Conservation (phyloP, 2,113 vertebrate genomes). For the Alligator sinensis region DNA sequence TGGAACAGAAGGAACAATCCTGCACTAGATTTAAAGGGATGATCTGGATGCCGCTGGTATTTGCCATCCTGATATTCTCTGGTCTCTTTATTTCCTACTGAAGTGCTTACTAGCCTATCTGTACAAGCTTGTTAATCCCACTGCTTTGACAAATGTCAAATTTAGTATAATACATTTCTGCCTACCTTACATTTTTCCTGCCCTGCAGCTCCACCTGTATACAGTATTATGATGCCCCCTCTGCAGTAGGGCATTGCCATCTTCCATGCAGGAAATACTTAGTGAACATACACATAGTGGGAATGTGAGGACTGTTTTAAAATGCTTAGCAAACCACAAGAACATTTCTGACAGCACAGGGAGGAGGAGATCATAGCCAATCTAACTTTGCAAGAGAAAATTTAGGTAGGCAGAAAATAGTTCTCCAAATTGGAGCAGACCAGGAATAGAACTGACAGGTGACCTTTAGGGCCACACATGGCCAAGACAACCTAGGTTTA, state of each 20-base stretch:
- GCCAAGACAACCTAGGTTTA: background rate
- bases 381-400: slow-evolving; percentile 68
- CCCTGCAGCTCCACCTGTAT: background rate
- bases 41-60: slow-evolving; percentile 10
- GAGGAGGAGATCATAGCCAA: slow-evolving; percentile 58
- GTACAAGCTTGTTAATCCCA: slow-evolving; percentile 22
- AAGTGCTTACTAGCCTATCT: slow-evolving; percentile 22
- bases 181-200: slow-evolving; percentile 44
- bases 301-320: slow-evolving; percentile 62
- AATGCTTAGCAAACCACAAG: slow-evolving; percentile 59
- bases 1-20: slow-evolving; percentile 22
- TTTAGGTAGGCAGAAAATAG: slow-evolving; percentile 52
- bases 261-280: slow-evolving; percentile 59
- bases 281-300: slow-evolving; percentile 62
- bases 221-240: slow-evolving; percentile 1
- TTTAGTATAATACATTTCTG: slow-evolving; percentile 45
- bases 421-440: slow-evolving; percentile 47
- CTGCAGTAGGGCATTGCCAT: slow-evolving; percentile 38
- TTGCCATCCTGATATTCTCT: slow-evolving; percentile 22
- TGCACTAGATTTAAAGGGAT: slow-evolving; percentile 13
- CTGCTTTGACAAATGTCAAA: slow-evolving; percentile 39
- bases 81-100: slow-evolving; percentile 26
- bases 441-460: slow-evolving; percentile 58
- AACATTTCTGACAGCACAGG: slow-evolving; percentile 61
- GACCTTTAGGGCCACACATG: slow-evolving; percentile 53